These are phyloP conservation scores for Axis porcinus DNA, from an alignment of 2,113 vertebrate species.

Conservation along the genomic window DNA sequence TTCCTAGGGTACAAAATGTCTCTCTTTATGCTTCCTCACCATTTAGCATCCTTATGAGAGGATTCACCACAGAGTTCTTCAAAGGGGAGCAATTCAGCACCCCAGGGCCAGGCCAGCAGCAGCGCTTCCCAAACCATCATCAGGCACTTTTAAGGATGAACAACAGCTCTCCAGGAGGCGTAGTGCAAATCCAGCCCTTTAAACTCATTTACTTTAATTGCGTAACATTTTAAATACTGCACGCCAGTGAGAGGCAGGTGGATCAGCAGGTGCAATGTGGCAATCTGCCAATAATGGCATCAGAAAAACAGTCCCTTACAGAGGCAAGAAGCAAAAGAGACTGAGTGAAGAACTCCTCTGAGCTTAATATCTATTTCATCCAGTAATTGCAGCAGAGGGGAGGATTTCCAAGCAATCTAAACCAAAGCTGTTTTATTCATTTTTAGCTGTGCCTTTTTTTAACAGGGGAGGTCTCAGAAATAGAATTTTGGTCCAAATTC, in stretches of 20 bases:
- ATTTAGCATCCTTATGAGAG: conserved; percentile 58
- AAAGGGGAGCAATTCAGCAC: conserved; percentile 67
- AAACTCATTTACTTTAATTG: conserved; percentile 76
- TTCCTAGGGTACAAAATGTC: conserved; percentile 62
- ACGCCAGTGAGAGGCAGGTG: conserved; percentile 71
- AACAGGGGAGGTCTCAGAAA: conserved; percentile 22
- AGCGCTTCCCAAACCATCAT: conserved; percentile 63
- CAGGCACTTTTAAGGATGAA: conserved; percentile 72
- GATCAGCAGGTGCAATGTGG: conserved; percentile 73
- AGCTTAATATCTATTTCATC: conserved; percentile 71
- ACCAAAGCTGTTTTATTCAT: conserved; percentile 56
- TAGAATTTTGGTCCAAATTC: conserved; percentile 37
- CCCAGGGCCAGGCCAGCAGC: conserved; percentile 49
- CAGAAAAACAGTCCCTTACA: conserved; percentile 65
- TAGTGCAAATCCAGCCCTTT: conserved; percentile 68
- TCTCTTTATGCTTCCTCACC: conserved; percentile 55
- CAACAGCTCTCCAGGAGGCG: conserved; percentile 66
- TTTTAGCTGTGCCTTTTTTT: conserved; percentile 7
- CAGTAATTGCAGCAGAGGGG: conserved; percentile 57
- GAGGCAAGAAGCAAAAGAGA: conserved; percentile 66
- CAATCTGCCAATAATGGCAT: conserved; percentile 69
- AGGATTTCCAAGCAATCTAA: conserved; percentile 58
- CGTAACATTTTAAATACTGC: conserved; percentile 72
- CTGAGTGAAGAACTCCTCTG: conserved; percentile 64
- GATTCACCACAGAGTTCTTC: conserved; percentile 64